These are phyloP conservation scores for Megalops cyprinoides DNA, from an alignment of 2,797 vertebrate genomes.

Conservation along the genomic window DNA sequence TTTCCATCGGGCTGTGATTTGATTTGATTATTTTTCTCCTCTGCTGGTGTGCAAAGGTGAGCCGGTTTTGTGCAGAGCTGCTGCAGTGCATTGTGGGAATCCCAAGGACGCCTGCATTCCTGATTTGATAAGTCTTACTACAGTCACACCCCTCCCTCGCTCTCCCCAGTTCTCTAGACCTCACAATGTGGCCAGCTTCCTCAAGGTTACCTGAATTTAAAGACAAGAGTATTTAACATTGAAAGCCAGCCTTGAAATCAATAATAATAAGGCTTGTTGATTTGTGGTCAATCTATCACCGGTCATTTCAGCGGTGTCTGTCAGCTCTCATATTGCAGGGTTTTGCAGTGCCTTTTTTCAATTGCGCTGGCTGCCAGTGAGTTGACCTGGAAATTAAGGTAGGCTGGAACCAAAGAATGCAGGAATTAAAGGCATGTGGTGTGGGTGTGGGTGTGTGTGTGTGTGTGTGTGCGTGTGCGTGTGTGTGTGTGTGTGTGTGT, in stretches of 20 bases:
- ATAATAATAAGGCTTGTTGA: slow-evolving; percentile 60
- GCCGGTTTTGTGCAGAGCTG: slow-evolving; percentile 50
- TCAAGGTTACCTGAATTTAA: slow-evolving; percentile 68
- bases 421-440: neutral
- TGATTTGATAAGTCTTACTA: slow-evolving; percentile 66
- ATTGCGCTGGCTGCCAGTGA: no score
- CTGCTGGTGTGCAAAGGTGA: slow-evolving; percentile 51
- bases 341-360: slow-evolving; percentile 55
- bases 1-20: neutral
- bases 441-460: slow-evolving; percentile 16
- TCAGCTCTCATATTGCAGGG: no score
- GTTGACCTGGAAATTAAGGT: neutral
- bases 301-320: no score
- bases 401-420: neutral
- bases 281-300: neutral
- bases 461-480: slow-evolving; percentile 21
- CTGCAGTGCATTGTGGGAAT: slow-evolving; percentile 51
- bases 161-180: neutral
- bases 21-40: neutral
- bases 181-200: slow-evolving; percentile 7
- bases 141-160: slow-evolving; percentile 36
- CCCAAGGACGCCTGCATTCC: slow-evolving; percentile 71
- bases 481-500: neutral
- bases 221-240: slow-evolving; percentile 61
- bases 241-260: slow-evolving; percentile 67